Conservation (phyloP, 2,797 vertebrate genomes). For the Eremophila alpestris region DNA sequence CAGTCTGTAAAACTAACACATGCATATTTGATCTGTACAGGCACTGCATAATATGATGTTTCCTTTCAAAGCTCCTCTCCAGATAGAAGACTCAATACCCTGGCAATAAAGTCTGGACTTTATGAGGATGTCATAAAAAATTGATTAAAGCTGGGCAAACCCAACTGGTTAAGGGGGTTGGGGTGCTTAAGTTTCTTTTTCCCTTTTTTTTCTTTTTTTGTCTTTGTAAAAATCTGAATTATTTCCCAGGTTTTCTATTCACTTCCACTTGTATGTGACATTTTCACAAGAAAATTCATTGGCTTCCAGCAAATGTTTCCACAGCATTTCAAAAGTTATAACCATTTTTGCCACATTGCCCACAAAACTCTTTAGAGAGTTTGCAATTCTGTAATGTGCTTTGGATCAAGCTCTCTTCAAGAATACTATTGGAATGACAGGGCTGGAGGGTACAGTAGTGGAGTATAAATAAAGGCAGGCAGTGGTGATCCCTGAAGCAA, state of each 20-base stretch:
- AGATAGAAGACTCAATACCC: conserved; percentile 53
- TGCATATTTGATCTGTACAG: conserved; percentile 57
- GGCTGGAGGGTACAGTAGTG: conserved; percentile 40
- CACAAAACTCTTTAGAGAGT: conserved; percentile 55
- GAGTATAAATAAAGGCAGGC: conserved; percentile 63
- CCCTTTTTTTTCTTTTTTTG: neutral
- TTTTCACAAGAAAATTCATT: conserved; percentile 19
- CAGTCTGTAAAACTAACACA: conserved; percentile 67
- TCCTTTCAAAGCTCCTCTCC: conserved; percentile 50
- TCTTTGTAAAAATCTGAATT: conserved; percentile 1
- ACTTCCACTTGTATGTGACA: conserved; percentile 11
- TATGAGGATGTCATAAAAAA: conserved; percentile 56
- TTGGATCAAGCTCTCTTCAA: conserved; percentile 52
- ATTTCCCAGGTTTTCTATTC: conserved; percentile 14
- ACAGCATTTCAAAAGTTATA: conserved; percentile 46
- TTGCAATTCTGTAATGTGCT: conserved; percentile 49
- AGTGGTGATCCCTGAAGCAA: conserved; percentile 63
- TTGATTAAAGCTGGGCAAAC: conserved; percentile 63
- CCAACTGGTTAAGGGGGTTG: neutral
- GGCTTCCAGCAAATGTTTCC: conserved; percentile 49
- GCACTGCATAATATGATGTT: conserved; percentile 5
- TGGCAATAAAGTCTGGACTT: conserved; percentile 53
- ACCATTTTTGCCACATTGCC: conserved; percentile 41
- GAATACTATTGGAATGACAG: conserved; percentile 56
- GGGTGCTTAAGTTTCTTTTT: neutral